Base-by-base conservation (phyloP, 2,797 vertebrate genomes). In the Microtus obscurus region DNA sequence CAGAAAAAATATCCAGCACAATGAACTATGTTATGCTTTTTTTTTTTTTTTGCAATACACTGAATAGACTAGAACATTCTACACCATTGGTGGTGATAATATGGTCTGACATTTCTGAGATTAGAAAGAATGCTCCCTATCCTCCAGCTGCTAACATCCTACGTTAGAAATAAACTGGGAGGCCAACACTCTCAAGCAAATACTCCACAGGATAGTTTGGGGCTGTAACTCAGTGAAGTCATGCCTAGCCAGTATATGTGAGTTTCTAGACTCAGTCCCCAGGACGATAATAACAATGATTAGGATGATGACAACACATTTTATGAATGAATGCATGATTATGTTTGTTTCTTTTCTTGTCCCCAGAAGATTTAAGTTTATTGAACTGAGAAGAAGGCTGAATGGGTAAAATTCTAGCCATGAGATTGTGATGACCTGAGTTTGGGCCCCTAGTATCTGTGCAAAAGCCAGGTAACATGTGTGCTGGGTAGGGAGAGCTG, bases 141-240 rank as follows among this genome's bases (percentile, higher is more conserved):
- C 19, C 21, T 59, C 27, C 21, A 81, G 40, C 6, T 91, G 78
- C 78, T 74, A 74, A n/a, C 6, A 65, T 40, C 45, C 40, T 61
- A 80, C 37, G 61, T 45, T 51, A 56, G 91, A 93, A 79, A 48
- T 1, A 79, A 67, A 81, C 51, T 88, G 37, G 16, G 73, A 94
- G 94, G 34, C 34, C 82, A 86, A 65, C 29, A 21, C 17, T 94
- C 37, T 94, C 88, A 76, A 63, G 3, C n/a, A 48, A 82, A 92
- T 92, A 81, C 63, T 21, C 34, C 59, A 89, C 83, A 92, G 67
- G 19, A 61, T 29, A 25, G 63, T 43, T 21, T 63, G 27, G 10
- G 61, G 27, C 5, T 45, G 4, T 6, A 83, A 10, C 40, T 65
- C 81, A 45, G 29, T 83, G 81, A 43, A 45, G 27, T 31, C 27